phyloP scores from a whole-genome alignment of 2,797 vertebrate genomes.

The Pteronotus mesoamericanus region DNA sequence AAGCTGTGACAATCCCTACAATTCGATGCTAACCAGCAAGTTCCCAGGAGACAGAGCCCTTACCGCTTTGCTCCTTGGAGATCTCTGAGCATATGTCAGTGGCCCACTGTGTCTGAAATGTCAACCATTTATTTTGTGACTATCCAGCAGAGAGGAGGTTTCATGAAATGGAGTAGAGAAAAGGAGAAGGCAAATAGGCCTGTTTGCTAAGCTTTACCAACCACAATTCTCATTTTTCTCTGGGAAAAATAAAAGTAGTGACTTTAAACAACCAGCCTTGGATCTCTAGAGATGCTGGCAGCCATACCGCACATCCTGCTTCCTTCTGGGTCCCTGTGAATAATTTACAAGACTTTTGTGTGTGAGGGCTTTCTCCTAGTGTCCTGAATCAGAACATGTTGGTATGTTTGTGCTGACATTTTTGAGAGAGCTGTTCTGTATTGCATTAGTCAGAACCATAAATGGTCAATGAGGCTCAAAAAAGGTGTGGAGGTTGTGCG shows the following conservation, averaged over 20 bases:
- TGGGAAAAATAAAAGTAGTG: not conserved
- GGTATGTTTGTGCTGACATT: not conserved
- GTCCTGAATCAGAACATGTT: not conserved
- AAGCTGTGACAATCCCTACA: not conserved
- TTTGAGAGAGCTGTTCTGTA: not conserved
- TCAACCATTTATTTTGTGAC: not conserved
- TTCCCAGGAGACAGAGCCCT: not conserved
- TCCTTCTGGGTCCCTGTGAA: not conserved
- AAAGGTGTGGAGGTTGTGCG: accelerated
- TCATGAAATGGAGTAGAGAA: not conserved
- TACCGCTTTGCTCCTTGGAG: not conserved
- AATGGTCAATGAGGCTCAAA: not conserved
- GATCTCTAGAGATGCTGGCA: no score
- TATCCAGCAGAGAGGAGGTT: not conserved
- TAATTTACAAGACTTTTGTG: not conserved
- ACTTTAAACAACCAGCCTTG: not conserved
- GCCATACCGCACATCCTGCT: accelerated
- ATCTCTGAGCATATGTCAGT: not conserved
- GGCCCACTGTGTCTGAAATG: not conserved
- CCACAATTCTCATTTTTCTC: not conserved
- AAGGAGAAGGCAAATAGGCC: not conserved
- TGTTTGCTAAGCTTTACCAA: not conserved
- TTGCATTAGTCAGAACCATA: not conserved
- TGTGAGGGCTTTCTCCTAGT: not conserved
- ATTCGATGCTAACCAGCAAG: accelerated